Percentiles rank a stretch among this genome's conserved stretches.
phyloP scores from a whole-genome alignment of 2,797 vertebrate genomes.

The Platalea minor region DNA sequence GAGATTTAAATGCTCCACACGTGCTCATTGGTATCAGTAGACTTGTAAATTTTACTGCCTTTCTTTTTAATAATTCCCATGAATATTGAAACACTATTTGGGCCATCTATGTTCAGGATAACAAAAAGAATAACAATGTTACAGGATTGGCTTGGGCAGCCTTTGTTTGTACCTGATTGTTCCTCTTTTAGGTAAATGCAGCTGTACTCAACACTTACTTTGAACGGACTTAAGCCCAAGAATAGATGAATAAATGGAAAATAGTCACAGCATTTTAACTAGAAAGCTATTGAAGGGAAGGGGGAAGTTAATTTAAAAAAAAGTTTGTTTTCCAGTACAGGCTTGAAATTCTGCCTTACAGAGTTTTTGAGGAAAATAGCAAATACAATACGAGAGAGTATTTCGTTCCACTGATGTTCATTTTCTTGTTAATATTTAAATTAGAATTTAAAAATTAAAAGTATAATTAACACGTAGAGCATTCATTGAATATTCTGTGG shows the following conservation, averaged over 20 bases:
- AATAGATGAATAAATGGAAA: background rate
- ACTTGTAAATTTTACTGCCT: background rate
- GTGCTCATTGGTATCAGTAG: background rate
- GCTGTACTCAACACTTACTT: background rate
- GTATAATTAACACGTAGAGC: background rate
- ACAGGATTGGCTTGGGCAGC: background rate
- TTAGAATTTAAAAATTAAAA: background rate
- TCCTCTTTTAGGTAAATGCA: background rate
- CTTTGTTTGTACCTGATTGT: background rate
- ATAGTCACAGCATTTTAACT: background rate
- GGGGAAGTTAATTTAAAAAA: background rate
- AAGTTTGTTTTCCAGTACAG: background rate
- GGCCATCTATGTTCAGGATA: background rate
- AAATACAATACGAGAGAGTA: background rate
- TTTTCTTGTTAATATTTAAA: background rate
- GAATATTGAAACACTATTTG: background rate
- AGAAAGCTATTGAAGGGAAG: background rate
- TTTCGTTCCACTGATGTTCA: background rate
- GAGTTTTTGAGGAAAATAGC: background rate
- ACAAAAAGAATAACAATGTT: background rate
- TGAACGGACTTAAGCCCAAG: background rate
- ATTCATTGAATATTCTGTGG: background rate
- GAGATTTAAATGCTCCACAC: background rate
- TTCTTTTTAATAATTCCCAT: background rate
- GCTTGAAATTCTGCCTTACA: background rate